Conservation (phyloP, 2,888 invertebrate genomes). For the Reticulitermes lucifugus region DNA sequence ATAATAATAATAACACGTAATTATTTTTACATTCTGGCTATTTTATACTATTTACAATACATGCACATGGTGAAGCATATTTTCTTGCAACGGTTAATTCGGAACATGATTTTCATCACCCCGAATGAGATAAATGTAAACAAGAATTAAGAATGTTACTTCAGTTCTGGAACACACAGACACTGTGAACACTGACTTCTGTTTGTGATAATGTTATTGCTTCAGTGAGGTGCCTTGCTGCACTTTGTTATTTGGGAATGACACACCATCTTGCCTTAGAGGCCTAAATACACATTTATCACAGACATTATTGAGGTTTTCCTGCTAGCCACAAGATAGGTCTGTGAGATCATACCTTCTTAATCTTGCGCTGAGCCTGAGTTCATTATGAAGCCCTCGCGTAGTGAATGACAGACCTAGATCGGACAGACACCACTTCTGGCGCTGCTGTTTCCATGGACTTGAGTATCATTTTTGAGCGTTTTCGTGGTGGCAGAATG, state of each 20-base stretch:
- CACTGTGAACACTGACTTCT: conserved; percentile 14
- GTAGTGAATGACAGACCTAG: conserved; percentile 87
- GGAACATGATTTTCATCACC: background rate
- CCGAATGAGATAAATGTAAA: background rate
- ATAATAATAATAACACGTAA: background rate
- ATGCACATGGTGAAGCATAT: background rate
- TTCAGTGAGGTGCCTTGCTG: background rate
- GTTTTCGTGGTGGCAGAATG: conserved; percentile 82
- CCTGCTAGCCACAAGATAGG: conserved; percentile 9
- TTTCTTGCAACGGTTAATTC: background rate
- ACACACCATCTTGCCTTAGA: background rate
- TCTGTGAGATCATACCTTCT: conserved; percentile 30
- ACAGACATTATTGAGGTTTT: conserved; percentile 19
- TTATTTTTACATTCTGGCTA: conserved; percentile 1
- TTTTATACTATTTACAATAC: conserved; percentile 23
- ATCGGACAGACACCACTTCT: conserved; percentile 63
- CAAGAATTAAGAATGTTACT: background rate
- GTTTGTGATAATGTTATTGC: background rate
- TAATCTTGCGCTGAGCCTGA: background rate
- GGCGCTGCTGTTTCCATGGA: conserved; percentile 68
- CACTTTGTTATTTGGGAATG: background rate
- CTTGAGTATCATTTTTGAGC: conserved; percentile 80
- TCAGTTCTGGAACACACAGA: background rate
- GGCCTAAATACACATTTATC: conserved; percentile 31
- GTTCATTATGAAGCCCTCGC: conserved; percentile 72